Conservation (phyloP, 2,113 vertebrate species). For the Hipposideros armiger region DNA sequence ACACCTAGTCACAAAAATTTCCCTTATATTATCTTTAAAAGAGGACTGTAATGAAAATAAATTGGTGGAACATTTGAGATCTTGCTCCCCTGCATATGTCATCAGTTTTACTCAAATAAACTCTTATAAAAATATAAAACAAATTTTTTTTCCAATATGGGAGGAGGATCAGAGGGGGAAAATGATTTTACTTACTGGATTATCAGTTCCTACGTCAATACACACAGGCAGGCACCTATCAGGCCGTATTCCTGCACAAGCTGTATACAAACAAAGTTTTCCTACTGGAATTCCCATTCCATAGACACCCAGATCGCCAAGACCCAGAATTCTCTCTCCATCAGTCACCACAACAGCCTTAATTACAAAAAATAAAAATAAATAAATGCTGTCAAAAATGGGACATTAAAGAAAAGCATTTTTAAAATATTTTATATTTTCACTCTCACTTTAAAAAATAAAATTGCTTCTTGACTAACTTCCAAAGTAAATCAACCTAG, state of each 20-base stretch:
- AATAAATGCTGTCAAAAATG: neutral
- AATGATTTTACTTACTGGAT: conserved; percentile 88
- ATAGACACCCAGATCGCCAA: conserved; percentile 97
- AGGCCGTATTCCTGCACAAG: conserved; percentile 96
- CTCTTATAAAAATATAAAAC: neutral
- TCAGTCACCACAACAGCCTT: conserved; percentile 99
- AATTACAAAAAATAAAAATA: conserved; percentile 40
- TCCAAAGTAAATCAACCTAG: conserved; percentile 23
- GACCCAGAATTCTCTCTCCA: conserved; percentile 96
- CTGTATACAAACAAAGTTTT: conserved; percentile 97
- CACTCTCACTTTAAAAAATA: conserved; percentile 38
- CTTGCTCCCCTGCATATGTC: no score
- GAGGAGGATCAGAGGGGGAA: neutral
- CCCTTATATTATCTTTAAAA: conserved; percentile 20
- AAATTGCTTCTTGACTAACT: conserved; percentile 55
- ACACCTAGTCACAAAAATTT: neutral
- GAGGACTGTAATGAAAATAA: neutral
- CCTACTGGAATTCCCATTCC: conserved; percentile 99
- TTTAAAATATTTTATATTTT: conserved; percentile 51
- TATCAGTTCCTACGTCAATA: conserved; percentile 97
- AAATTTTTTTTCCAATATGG: neutral
- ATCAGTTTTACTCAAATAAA: no score
- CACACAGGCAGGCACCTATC: conserved; percentile 96
- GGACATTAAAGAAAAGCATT: conserved; percentile 30
- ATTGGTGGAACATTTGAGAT: no score